Base-by-base conservation (phyloP, 2,113 vertebrate species). In the Paracanthobrama guichenoti region DNA sequence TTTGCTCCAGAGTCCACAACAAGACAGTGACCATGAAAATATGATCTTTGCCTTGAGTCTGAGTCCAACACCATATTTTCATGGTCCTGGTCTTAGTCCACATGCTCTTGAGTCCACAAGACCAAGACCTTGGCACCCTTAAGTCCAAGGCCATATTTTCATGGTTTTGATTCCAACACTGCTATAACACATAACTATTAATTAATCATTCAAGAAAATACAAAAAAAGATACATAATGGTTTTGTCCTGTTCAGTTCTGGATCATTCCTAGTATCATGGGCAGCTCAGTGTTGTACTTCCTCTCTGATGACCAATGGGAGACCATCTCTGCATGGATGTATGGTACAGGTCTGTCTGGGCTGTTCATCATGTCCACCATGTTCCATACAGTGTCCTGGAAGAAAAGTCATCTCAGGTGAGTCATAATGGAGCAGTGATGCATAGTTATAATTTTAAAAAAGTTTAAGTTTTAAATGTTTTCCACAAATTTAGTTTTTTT, bases 371-470 rank as follows among this genome's bases (percentile, higher is more conserved):
- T 98, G 85, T 99, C 98, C 88, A 98, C 97, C 8, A 89, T 97
- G 80, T 99, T 98, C 90, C 98, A 99, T 90, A 98, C 96, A 9
- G 93, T 98, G 91, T 95, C 96, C 88, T 99, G 97, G 97, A 99
- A 97, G 94, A 98, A 97, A 91, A 96, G 96, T 87, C 97, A 99
- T 44, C 95, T 98, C 88, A 95, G 97, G 98, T 98, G 20, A 82
- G 84, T 86, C 75, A 67, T 42, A 20, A 20, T 3, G 8, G 55
- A 46, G 22, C 26, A 39, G 20, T 39, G n/a, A 60, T 2, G 59
- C 26, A 57, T 11, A 64, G 12, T 6, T 28, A 26, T 62, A 3
- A 31, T 18, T 20, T 18, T 0, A 18, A 66, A 39, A 66, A 66
- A 64, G 14, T 26, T 66, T 3, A 35, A 16, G 44, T 12, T 46